Conservation (phyloP, 2,113 vertebrate species). For the Colinus virginianus region DNA sequence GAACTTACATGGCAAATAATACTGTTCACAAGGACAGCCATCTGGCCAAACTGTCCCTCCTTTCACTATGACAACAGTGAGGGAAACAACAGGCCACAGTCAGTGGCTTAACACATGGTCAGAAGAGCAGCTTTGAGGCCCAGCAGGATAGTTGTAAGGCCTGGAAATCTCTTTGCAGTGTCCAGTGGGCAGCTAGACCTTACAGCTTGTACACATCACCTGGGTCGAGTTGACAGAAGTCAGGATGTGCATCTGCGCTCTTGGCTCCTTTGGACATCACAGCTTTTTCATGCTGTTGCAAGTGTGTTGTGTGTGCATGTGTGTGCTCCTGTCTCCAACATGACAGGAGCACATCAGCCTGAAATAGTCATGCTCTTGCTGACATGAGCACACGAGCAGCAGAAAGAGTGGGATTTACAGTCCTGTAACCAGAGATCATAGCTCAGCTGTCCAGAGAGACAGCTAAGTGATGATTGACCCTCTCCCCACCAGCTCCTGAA, state of each 20-base stretch:
- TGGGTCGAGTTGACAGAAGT: not conserved
- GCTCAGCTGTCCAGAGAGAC: not conserved
- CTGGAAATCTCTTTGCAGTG: not conserved
- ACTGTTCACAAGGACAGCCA: not conserved
- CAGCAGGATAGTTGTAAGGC: not conserved
- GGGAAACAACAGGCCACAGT: not conserved
- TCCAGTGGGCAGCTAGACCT: not conserved
- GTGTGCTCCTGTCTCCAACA: fast-evolving
- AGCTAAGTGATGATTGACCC: not conserved
- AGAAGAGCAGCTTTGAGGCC: not conserved
- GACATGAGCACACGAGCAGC: fast-evolving
- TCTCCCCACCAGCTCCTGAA: fast-evolving
- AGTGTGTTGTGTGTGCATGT: not conserved
- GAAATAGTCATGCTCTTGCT: not conserved
- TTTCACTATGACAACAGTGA: not conserved
- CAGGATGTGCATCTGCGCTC: not conserved
- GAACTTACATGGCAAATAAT: not conserved
- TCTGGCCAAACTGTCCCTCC: not conserved
- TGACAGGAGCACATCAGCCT: not conserved
- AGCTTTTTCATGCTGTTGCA: not conserved
- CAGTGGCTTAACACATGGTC: not conserved
- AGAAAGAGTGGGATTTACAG: not conserved
- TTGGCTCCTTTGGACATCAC: not conserved
- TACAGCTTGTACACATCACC: fast-evolving
- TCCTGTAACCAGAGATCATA: not conserved